Evolutionary conservation across 1,140 invertebrate species (phyloP).

Genomic region (Venustaconcha ellipsiformis): DNA sequence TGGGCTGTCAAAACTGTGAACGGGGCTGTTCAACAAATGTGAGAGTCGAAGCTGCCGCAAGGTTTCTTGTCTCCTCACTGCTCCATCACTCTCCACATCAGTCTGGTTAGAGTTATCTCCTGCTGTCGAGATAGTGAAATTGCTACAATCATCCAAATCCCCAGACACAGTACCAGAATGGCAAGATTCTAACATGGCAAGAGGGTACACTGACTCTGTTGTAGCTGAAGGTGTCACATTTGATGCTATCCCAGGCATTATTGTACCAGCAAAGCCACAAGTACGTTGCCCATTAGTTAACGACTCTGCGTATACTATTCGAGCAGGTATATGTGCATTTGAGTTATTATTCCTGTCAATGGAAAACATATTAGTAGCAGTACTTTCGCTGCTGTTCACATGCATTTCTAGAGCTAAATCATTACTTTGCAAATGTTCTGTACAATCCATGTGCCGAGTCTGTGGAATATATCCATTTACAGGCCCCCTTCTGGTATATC

Average conservation of each 20-base stretch:
- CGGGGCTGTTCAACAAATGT: conserved; percentile 23
- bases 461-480: background rate
- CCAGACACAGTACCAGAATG: background rate
- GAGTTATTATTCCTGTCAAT: background rate
- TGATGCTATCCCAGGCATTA: background rate
- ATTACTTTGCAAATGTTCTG: conserved; percentile 24
- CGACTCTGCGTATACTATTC: conserved; percentile 20
- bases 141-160: background rate
- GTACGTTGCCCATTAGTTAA: conserved; percentile 20
- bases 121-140: conserved; percentile 1
- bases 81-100: conserved; percentile 20
- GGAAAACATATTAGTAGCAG: background rate
- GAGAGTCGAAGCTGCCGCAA: conserved; percentile 22
- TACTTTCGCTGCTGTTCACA: background rate
- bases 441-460: conserved; percentile 6
- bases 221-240: background rate
- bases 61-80: conserved; percentile 22
- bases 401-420: conserved; percentile 19
- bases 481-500: background rate
- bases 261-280: conserved; percentile 16
- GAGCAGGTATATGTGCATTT: background rate
- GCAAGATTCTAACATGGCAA: conserved; percentile 6
- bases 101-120: conserved; percentile 1
- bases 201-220: background rate
- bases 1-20: background rate